Conservation (phyloP, 2,888 invertebrate genomes). For the Didymodactylos carnosus region DNA sequence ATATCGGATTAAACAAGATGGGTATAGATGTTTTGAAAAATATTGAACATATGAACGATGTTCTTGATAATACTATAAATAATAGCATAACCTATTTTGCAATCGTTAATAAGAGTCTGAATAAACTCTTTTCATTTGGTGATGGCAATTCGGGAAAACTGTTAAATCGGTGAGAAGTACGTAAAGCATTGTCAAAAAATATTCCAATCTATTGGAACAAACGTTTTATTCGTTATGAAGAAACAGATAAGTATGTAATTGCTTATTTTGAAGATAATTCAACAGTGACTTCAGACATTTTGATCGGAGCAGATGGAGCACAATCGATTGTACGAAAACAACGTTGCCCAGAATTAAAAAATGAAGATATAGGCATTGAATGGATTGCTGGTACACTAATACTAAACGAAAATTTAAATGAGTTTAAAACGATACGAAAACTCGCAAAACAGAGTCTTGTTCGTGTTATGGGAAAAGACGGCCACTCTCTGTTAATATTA, state of each 20-base stretch:
- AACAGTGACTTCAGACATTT: not conserved
- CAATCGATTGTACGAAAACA: not conserved
- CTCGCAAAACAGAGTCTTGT: not conserved
- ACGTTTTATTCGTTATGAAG: not conserved
- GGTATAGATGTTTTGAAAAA: not conserved
- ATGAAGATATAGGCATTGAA: not conserved
- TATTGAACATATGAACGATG: no score
- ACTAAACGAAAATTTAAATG: not conserved
- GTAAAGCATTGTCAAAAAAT: not conserved
- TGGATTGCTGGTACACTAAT: not conserved
- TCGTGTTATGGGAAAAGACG: not conserved
- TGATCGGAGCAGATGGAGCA: not conserved
- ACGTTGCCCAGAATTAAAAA: not conserved
- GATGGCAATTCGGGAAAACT: not conserved
- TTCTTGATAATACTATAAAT: not conserved
- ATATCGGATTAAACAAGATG: not conserved
- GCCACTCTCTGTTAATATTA: not conserved
- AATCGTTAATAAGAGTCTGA: not conserved
- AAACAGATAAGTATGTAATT: not conserved
- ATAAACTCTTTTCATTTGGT: not conserved
- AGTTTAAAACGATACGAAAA: not conserved
- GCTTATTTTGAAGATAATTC: not conserved
- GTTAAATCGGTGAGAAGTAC: not conserved
- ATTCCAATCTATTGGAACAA: not conserved
- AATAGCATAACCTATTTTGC: not conserved